Base-by-base conservation (phyloP, 2,797 vertebrate species). In the Channallabes apus region DNA sequence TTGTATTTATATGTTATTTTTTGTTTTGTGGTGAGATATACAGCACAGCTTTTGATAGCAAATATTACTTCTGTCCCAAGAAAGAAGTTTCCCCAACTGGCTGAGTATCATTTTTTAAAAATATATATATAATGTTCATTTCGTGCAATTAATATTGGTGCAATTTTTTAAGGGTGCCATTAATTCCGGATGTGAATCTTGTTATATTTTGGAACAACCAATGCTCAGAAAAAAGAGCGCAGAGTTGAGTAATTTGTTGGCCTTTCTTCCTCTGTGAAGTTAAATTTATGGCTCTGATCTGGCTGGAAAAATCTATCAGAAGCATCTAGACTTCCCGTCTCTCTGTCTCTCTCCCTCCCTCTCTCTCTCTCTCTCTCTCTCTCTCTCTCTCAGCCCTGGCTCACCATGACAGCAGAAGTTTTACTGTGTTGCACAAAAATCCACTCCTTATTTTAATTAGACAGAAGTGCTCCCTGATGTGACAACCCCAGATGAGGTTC, bases 391-490 rank as follows among this genome's bases (percentile, higher is more conserved):
- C 73, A 86, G 35, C 46, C 58, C 29, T 27, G 86, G 80, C 59
- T 79, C 56, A 38, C 82, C 80, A 79, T 86, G 87, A 88, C 87
- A 86, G 86, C 87, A 85, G 72, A 85, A 82, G 82, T 82, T 87
- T 89, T 87, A 88, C 83, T 54, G 82, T 68, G 4, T 82, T 62
- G 67, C 85, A 72, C 65, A 85, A 89, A 12, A 80, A 86, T 84
- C 69, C 80, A 76, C 80, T 81, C 71, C 69, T 82, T 84, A 77
- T 82, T 83, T 82, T 83, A 82, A 91, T 89, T 88, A 87, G 86
- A 89, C 86, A 77, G 86, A 71, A 84, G 83, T 80, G 87, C 87
- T 86, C 82, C 56, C 82, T 88, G 81, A 90, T 89, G 88, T 87
- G 87, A 90, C 90, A 86, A 89, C 85, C 86, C 73, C 86, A 77